Evolutionary conservation across 2,797 vertebrate genomes (phyloP), one percentile per base, ranked within the genome.

Genomic region (Hydrolagus colliei): DNA sequence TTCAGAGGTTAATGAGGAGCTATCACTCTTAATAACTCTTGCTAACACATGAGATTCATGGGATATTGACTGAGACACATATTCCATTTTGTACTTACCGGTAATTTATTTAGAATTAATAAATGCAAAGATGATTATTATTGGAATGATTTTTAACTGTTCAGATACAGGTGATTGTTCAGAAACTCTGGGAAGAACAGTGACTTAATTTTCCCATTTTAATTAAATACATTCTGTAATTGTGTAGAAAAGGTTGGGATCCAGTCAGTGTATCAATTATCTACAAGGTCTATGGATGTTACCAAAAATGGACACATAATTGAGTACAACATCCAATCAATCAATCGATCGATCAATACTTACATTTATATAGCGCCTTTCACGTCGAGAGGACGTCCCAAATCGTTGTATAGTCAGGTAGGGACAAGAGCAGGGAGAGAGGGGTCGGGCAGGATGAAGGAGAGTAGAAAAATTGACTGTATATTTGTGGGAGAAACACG

Each of bases 1-100:
- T 52, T 52, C 2, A 52, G 41, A 52, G 67, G 9, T 71, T 71
- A 20, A 52, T 5, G 65, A 14, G 16, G 22, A 27, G 10, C 0
- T 80, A 18, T 41, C 73, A 74, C 32, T 61, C 59, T 77, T 77
- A 41, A 7, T n/a, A 77, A 74, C 32, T 61, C 61, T 77, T 77
- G 41, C 8, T n/a, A 77, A 77, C 41, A 77, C 11, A 10, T 6
- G 11, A 11, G 41, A 77, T 52, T n/a, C 20, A 20, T 9, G 10
- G 18, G 75, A 16, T 59, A 77, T 77, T 77, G 61, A 77, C 20
- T 68, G 20, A 9, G 6, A 52, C 41, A 52, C 41, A 52, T 6
- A 52, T 52, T 52, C 41, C 41, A 52, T 52, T 52, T 52, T 52
- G 41, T 52, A 52, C 6, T 3, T 52, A n/a, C n/a, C n/a, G n/a